Evolutionary conservation across 1,140 invertebrate genomes (phyloP).

Genomic region (Cydia pomonella): DNA sequence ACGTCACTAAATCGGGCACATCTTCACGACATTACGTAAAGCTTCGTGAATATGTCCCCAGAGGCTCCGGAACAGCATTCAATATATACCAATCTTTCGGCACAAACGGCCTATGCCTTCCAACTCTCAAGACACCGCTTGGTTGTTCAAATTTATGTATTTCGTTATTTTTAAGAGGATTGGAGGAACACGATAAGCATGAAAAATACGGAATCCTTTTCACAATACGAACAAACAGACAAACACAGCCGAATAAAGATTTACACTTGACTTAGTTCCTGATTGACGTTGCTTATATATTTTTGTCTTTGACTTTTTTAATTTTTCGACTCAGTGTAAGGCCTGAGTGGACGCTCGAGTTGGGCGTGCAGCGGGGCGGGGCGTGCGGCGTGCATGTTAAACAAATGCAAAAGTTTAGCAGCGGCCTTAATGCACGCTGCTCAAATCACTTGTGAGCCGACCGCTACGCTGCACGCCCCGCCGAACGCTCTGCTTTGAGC

Average conservation of each 20-base stretch:
- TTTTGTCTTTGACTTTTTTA: too few species aligned
- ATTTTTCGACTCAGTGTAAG: too few species aligned
- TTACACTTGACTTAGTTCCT: too few species aligned
- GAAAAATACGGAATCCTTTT: neutral
- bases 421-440: too few species aligned
- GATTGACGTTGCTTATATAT: too few species aligned
- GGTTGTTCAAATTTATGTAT: neutral
- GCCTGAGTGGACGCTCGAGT: too few species aligned
- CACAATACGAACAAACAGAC: neutral
- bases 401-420: too few species aligned
- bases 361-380: too few species aligned
- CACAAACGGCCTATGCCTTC: neutral
- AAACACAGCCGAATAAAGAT: neutral
- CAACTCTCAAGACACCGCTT: neutral
- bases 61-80: neutral
- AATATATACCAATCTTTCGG: neutral
- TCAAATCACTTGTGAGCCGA: too few species aligned
- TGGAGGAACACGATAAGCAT: neutral
- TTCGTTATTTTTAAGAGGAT: neutral
- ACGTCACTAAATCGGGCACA: neutral
- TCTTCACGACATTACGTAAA: constrained; percentile 12
- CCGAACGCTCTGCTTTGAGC: too few species aligned
- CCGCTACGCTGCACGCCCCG: too few species aligned
- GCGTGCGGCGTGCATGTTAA: too few species aligned
- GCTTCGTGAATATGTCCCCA: neutral